Evolutionary conservation across 2,797 vertebrate species (phyloP).

Genomic region (Cyclopterus lumpus): DNA sequence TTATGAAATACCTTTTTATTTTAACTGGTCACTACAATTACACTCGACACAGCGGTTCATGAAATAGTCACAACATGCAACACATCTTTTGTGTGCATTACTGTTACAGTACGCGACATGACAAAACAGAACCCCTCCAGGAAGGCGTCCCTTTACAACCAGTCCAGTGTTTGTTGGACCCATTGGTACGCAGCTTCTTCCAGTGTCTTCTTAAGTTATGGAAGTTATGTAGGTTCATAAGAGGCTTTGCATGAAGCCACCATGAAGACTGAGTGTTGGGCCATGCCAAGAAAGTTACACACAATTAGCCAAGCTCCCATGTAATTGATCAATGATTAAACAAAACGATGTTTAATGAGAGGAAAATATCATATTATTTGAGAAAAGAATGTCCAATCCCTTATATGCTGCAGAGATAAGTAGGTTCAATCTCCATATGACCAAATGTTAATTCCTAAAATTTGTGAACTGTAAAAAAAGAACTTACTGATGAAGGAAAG

Average conservation of each 20-base stretch:
- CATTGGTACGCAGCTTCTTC: neutral
- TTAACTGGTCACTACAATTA: neutral
- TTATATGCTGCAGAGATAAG: neutral
- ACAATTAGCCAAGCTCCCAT: neutral
- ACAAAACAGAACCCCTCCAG: too few species aligned
- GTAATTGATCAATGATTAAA: neutral
- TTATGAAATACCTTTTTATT: neutral
- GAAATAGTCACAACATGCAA: too few species aligned
- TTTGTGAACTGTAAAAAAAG: neutral
- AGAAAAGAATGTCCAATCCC: neutral
- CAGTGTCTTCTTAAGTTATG: neutral
- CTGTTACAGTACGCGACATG: too few species aligned
- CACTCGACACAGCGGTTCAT: too few species aligned
- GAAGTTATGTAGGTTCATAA: conserved; percentile 1
- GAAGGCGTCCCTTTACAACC: too few species aligned
- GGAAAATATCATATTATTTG: neutral
- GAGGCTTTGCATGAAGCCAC: neutral
- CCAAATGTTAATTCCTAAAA: neutral
- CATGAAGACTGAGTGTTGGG: neutral
- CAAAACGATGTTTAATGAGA: neutral
- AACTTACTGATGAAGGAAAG: neutral
- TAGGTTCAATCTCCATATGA: neutral
- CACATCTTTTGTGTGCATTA: too few species aligned
- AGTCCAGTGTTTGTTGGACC: too few species aligned
- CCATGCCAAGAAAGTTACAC: neutral